phyloP scores from a whole-genome alignment of 1,140 invertebrate species.

The Lepidurus couesii region DNA sequence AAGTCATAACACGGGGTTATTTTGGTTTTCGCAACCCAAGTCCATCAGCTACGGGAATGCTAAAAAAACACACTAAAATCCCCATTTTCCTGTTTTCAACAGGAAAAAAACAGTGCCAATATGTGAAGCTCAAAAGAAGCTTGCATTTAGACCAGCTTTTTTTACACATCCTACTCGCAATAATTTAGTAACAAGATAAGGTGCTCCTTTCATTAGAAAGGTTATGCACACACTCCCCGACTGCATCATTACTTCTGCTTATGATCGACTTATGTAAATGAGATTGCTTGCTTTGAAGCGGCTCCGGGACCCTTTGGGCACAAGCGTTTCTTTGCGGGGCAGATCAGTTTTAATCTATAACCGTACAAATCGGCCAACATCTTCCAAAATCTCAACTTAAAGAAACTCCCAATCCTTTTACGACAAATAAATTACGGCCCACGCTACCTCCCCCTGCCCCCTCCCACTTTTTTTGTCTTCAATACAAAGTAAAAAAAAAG shows the following conservation, averaged over 20 bases:
- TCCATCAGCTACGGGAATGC: neutral
- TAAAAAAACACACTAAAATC: neutral
- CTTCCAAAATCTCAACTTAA: neutral
- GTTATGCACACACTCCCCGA: slow-evolving; percentile 10
- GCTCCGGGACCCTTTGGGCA: neutral
- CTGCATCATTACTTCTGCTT: slow-evolving; percentile 22
- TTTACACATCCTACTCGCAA: neutral
- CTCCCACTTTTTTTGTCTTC: too few relatives aligned
- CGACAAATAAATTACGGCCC: too few relatives aligned
- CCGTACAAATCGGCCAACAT: neutral
- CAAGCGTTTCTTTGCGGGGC: too few relatives aligned
- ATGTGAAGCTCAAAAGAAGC: neutral
- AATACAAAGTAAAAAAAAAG: neutral
- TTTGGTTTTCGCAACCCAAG: slow-evolving; percentile 14
- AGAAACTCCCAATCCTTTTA: too few relatives aligned
- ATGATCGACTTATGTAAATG: slow-evolving; percentile 15
- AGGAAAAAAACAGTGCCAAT: neutral
- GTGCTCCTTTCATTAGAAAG: neutral
- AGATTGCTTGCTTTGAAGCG: neutral
- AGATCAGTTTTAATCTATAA: neutral
- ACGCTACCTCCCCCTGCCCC: too few relatives aligned
- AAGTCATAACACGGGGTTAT: slow-evolving; percentile 19
- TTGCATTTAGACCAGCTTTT: neutral
- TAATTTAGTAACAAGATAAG: neutral
- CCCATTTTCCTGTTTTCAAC: neutral